Conservation (phyloP, 2,888 invertebrate genomes). For the Drosophila anomelani region DNA sequence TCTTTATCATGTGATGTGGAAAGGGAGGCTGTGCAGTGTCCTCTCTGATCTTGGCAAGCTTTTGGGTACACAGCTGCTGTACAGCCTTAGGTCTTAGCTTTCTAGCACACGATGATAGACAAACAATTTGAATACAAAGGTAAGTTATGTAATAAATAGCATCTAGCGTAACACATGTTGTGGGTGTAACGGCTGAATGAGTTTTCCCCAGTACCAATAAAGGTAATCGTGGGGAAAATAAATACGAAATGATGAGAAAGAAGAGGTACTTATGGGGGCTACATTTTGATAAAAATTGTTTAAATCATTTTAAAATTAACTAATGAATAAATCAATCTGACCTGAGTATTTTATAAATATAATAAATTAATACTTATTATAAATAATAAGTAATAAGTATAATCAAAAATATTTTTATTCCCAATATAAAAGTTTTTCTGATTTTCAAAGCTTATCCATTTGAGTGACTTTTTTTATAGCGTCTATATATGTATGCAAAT, state of each 20-base stretch:
- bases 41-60: not conserved
- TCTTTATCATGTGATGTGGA: not conserved
- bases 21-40: not conserved
- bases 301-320: not conserved
- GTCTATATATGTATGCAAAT: too few species aligned
- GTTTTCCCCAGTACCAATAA: constrained; percentile 1
- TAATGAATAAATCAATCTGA: too few species aligned
- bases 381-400: too few species aligned
- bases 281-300: not conserved
- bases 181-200: constrained; percentile 6
- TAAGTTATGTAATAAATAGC: constrained; percentile 1
- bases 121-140: constrained; percentile 19
- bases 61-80: constrained; percentile 16
- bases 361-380: too few species aligned
- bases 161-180: not conserved
- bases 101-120: not conserved
- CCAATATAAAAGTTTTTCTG: too few species aligned
- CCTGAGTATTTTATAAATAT: too few species aligned
- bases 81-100: not conserved
- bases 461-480: too few species aligned
- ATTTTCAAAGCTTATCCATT: too few species aligned
- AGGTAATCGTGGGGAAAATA: not conserved
- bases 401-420: too few species aligned
- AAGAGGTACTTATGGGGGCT: not conserved
- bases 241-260: not conserved